phyloP scores from a whole-genome alignment of 2,797 vertebrate species.

The Stomatorhinus walkeri region DNA sequence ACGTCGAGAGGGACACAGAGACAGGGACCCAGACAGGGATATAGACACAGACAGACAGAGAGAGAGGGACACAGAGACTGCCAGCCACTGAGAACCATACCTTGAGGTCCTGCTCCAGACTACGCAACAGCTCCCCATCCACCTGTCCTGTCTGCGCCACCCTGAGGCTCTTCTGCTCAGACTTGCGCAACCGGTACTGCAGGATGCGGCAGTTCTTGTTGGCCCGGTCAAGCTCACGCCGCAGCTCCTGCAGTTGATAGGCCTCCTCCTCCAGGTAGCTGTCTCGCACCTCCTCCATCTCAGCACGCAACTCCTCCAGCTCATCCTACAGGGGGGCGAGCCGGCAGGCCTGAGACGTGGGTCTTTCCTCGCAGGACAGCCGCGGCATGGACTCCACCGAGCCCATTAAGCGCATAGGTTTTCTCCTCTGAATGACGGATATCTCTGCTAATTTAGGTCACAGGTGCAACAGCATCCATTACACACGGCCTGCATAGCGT shows the following conservation, averaged over 20 bases:
- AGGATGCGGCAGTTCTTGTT: conserved; percentile 98
- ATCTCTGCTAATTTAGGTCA: not conserved
- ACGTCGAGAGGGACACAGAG: not conserved
- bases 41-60: not conserved
- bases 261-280: conserved; percentile 97
- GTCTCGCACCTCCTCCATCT: conserved; percentile 98
- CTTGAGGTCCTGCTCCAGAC: conserved; percentile 95
- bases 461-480: not conserved
- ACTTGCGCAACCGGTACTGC: conserved; percentile 94
- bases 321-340: conserved; percentile 70
- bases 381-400: not conserved
- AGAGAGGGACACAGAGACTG: not conserved
- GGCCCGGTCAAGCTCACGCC: conserved; percentile 88
- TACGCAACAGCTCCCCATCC: conserved; percentile 87
- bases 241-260: conserved; percentile 95
- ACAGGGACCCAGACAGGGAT: not conserved
- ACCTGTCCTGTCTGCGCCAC: conserved; percentile 93
- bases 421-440: not conserved
- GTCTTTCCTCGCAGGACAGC: not conserved
- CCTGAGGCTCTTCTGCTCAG: conserved; percentile 92
- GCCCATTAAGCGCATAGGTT: not conserved
- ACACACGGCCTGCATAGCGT: not conserved
- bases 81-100: conserved; percentile 45
- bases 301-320: conserved; percentile 90
- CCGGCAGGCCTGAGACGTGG: not conserved